These are phyloP conservation scores for Teleogryllus oceanicus DNA, from an alignment of 2,888 invertebrate species.

Conservation along the genomic window DNA sequence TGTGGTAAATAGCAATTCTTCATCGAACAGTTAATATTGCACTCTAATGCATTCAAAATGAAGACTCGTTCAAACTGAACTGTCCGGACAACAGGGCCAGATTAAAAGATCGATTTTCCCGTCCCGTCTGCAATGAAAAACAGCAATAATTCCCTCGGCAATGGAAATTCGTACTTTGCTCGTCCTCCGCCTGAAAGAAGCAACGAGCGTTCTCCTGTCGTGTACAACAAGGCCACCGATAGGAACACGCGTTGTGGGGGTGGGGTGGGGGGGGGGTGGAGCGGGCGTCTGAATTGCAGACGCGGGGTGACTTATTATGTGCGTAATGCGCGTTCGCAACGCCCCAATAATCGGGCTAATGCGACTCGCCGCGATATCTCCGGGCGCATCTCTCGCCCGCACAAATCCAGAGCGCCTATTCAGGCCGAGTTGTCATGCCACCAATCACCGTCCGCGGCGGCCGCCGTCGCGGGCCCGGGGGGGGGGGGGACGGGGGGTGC, in stretches of 20 bases:
- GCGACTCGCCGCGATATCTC: background rate
- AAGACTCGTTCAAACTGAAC: too few relatives aligned
- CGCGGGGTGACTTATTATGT: too few relatives aligned
- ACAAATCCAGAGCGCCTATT: background rate
- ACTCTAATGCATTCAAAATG: too few relatives aligned
- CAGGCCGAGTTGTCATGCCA: slow-evolving; percentile 18
- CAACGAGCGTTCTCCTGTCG: background rate
- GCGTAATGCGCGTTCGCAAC: background rate
- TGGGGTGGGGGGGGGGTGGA: background rate
- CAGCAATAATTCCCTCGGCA: too few relatives aligned
- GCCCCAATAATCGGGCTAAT: background rate
- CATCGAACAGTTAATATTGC: too few relatives aligned
- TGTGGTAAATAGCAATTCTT: too few relatives aligned
- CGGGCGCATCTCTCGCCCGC: background rate
- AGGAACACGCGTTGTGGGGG: background rate
- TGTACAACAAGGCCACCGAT: background rate
- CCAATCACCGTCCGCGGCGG: background rate
- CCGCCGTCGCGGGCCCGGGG: too few relatives aligned
- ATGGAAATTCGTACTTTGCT: too few relatives aligned
- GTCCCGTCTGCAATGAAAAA: too few relatives aligned
- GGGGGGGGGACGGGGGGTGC: too few relatives aligned
- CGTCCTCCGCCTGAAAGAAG: background rate
- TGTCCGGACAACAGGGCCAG: too few relatives aligned
- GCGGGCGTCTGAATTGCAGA: background rate
- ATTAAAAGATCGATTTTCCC: too few relatives aligned